Base-by-base conservation (phyloP, 2,113 vertebrate genomes). In the Crotalus tigris region DNA sequence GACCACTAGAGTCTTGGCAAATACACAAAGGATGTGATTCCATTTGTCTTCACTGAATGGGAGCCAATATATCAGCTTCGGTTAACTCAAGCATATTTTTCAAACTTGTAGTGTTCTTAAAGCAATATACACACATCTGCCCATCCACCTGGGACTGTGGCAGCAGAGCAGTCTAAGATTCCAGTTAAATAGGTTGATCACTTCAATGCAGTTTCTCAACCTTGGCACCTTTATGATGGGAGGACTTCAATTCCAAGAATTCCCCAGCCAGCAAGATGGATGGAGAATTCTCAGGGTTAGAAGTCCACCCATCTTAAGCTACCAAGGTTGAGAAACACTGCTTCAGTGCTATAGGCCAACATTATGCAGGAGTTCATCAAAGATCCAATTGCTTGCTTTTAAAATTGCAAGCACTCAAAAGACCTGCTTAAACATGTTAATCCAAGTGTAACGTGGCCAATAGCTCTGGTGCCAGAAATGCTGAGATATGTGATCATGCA, bases 21-120 rank as follows among this genome's bases (percentile, higher is more conserved):
- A 94, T 90, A 93, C 88, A 91, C 94, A 59, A 94, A 64, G 91
- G 95, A 97, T 96, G 94, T 96, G 96, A 93, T 90, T 96, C 93
- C 96, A 95, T 96, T 96, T 96, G 96, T 97, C 96, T 97, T 97
- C 93, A 94, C 95, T 96, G 59, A 88, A 93, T 94, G 58, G 81
- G 94, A 94, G 91, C 94, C 95, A 95, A 97, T 96, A 95, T 89
- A 96, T 96, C 91, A 95, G 93, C 93, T 94, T 93, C 49, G 39
- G 94, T 69, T 94, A 95, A 93, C 91, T 94, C 95, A 91, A 94
- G 95, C 95, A 95, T 94, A 95, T 93, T 96, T 95, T 95, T 94
- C 92, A 96, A 94, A 90, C 93, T 94, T 97, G 91, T 1, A 13
- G 85, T 88, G 88, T 93, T 95, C 94, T 96, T 93, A 96, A 94